Percentiles rank a stretch among this genome's conserved stretches.
These are phyloP conservation scores for Otis tarda DNA, from an alignment of 2,113 vertebrate species.

Conservation along the genomic window DNA sequence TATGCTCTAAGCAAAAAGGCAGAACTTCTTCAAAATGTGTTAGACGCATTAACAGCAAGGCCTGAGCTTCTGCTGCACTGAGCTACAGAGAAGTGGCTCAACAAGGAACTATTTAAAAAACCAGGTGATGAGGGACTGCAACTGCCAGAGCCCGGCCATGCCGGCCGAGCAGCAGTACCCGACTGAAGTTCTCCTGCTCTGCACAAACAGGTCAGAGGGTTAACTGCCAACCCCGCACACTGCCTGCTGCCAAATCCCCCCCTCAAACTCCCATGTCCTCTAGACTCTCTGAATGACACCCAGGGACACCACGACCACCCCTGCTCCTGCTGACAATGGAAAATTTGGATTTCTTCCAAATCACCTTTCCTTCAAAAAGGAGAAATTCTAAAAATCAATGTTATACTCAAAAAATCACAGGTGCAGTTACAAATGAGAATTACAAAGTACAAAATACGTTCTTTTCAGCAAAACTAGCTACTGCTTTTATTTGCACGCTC, in stretches of 20 bases:
- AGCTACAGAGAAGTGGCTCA: neutral
- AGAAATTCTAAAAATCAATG: neutral
- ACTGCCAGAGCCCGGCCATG: neutral
- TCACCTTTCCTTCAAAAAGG: neutral
- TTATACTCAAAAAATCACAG: neutral
- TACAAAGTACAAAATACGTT: neutral
- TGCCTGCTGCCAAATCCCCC: neutral
- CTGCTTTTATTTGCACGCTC: neutral
- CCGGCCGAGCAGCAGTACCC: neutral
- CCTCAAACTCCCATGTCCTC: accelerated
- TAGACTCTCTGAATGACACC: neutral
- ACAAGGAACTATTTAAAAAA: neutral
- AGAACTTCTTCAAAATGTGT: neutral
- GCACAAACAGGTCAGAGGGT: neutral
- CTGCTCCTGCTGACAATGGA: neutral
- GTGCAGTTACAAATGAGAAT: neutral
- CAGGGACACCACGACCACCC: accelerated
- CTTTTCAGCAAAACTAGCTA: neutral
- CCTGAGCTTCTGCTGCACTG: neutral
- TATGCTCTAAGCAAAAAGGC: neutral
- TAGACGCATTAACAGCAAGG: neutral
- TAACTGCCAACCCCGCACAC: accelerated
- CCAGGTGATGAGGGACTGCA: too few species aligned
- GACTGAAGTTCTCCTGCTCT: accelerated
- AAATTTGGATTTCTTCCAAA: neutral